Evolutionary conservation across 2,797 vertebrate genomes (phyloP), one percentile per base, ranked within the genome.

Genomic region (Choloepus didactylus): DNA sequence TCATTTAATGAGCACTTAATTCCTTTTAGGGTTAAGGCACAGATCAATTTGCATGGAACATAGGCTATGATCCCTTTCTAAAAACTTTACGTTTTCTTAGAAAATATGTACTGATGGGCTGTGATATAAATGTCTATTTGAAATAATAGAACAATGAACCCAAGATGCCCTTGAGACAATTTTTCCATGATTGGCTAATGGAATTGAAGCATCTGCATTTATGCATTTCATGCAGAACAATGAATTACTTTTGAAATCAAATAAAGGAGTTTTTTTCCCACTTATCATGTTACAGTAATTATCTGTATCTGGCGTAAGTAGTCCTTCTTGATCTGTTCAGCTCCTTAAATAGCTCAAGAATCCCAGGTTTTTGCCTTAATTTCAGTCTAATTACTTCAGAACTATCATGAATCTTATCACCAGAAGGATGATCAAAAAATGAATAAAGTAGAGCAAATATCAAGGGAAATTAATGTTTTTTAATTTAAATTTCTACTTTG

Each of bases 401-500:
- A 93, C 49, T 62, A 94, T 86, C 73, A 97, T 79, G 93, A 92
- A 94, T 97, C 80, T 94, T 83, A 96, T 76, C 75, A 89, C 38
- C 3, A 49, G 64, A 84, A 95, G 35, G 59, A 94, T 91, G 23
- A 93, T 77, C 81, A 95, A 94, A 79, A 93, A n/a, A 89, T 85
- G 62, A 91, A 93, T 79, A 87, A 93, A 70, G 64, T 56, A 96
- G 27, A 67, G 59, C 35, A 95, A 95, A 96, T 76, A 95, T 81
- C 86, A 86, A 80, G 69, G 89, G 95, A 96, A 89, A 85, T 95
- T 94, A 96, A 97, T 94, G 72, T 60, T 96, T 97, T 96, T 95
- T 91, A 95, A 97, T 92, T 97, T 94, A 92, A 97, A 97, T 87
- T 96, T 92, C 92, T n/a, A 84, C 72, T 96, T 83, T 88, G 69